Evolutionary conservation across 2,113 vertebrate genomes (phyloP).

Genomic region (Gymnogyps californianus): DNA sequence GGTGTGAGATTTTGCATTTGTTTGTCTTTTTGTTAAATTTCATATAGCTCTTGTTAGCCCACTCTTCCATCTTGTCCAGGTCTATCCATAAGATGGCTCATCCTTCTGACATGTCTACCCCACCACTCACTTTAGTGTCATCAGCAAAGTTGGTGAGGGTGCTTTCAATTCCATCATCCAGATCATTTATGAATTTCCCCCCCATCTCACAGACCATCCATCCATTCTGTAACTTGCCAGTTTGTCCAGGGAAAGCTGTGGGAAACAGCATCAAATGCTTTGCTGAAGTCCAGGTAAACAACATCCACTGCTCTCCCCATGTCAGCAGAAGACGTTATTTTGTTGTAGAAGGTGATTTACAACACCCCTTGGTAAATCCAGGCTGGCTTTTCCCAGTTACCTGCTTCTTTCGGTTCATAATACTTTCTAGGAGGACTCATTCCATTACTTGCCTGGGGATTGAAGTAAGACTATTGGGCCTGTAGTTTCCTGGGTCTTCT

Average conservation of each 20-base stretch:
- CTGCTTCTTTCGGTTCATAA: background rate
- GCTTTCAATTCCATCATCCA: background rate
- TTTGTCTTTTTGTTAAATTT: background rate
- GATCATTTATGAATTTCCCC: background rate
- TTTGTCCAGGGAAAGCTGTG: background rate
- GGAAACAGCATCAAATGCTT: background rate
- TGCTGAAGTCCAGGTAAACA: background rate
- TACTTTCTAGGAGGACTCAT: background rate
- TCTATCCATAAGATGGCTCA: rapidly evolving
- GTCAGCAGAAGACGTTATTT: background rate
- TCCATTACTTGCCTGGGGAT: background rate
- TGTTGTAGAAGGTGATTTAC: background rate
- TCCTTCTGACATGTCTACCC: background rate
- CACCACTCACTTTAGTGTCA: background rate
- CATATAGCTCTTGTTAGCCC: background rate
- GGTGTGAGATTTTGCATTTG: background rate
- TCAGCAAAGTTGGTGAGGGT: background rate
- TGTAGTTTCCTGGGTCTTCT: background rate
- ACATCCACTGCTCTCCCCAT: background rate
- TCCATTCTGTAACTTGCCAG: background rate
- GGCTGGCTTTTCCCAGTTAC: background rate
- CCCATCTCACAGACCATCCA: rapidly evolving
- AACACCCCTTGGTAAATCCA: rapidly evolving
- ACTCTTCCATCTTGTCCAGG: background rate
- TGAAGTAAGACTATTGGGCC: background rate